Conservation (phyloP, 1,140 invertebrate genomes). For the Oedothorax gibbosus region DNA sequence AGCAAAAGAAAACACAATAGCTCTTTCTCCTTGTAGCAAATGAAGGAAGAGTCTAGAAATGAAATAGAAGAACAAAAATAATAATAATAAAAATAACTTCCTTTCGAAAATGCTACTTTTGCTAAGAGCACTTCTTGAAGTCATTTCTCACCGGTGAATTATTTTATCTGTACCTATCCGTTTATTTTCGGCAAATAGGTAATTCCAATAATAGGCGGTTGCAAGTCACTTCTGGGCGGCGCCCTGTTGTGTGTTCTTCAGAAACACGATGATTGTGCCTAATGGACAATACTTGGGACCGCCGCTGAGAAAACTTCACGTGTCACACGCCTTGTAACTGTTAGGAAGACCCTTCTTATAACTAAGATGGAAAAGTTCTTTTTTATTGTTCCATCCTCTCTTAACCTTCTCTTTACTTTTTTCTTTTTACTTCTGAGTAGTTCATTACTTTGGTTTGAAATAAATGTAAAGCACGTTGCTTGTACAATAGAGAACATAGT, state of each 20-base stretch:
- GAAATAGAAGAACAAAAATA: background rate
- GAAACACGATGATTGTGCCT: slow-evolving; percentile 58
- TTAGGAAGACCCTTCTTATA: slow-evolving; percentile 51
- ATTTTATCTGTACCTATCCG: slow-evolving; percentile 61
- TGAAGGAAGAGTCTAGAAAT: background rate
- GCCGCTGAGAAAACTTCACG: slow-evolving; percentile 58
- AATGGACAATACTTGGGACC: slow-evolving; percentile 55
- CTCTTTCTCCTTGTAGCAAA: too few relatives aligned
- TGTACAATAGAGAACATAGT: too few relatives aligned
- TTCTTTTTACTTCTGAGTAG: slow-evolving; percentile 31
- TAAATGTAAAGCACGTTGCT: background rate
- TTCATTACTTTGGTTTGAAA: slow-evolving; percentile 1
- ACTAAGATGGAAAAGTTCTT: slow-evolving; percentile 56
- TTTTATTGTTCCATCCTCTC: slow-evolving; percentile 1
- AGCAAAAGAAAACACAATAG: too few relatives aligned
- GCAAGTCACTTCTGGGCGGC: slow-evolving; percentile 56
- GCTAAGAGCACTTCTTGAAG: slow-evolving; percentile 56
- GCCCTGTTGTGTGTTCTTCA: slow-evolving; percentile 51
- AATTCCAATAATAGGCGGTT: slow-evolving; percentile 61
- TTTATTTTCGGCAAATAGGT: slow-evolving; percentile 61
- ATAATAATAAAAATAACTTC: slow-evolving; percentile 13
- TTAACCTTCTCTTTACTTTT: slow-evolving; percentile 39
- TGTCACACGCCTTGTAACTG: slow-evolving; percentile 59
- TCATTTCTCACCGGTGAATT: slow-evolving; percentile 59
- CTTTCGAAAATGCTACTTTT: slow-evolving; percentile 42